A percentile compares a stretch with the other conserved stretches of the same genome.
Evolutionary conservation across 64 coral and sea anemone species (phyloP).

Genomic region (Montipora foliosa): DNA sequence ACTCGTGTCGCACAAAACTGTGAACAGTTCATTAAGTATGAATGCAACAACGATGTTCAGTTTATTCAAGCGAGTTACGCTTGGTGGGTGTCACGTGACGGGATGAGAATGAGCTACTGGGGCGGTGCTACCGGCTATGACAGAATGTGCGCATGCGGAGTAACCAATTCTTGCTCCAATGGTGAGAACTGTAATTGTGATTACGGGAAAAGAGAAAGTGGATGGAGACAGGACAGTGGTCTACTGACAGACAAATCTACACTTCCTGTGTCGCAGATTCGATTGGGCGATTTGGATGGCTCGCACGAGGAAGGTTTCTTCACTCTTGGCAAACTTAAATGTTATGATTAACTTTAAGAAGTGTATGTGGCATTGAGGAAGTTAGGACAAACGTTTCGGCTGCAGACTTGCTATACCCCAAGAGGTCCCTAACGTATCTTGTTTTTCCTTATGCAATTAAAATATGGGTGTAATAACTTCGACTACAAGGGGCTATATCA

Average conservation of each 20-base stretch:
- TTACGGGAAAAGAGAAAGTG: neutral
- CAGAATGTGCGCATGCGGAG: neutral
- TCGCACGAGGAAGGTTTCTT: too few species aligned
- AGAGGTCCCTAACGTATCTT: too few species aligned
- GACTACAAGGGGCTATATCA: too few species aligned
- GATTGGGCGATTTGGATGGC: neutral
- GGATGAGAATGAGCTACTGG: neutral
- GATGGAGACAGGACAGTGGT: slow-evolving; percentile 31
- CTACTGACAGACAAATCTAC: neutral
- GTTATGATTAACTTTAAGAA: too few species aligned
- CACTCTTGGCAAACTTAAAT: too few species aligned
- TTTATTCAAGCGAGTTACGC: slow-evolving; percentile 8
- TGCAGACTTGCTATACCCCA: too few species aligned
- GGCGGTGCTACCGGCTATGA: neutral
- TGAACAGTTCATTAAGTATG: slow-evolving; percentile 54
- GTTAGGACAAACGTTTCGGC: too few species aligned
- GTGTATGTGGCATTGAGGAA: too few species aligned
- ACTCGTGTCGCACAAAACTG: slow-evolving; percentile 36
- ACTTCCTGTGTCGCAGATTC: neutral
- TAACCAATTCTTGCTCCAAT: slow-evolving; percentile 1
- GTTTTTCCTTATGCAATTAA: too few species aligned
- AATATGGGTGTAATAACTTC: too few species aligned
- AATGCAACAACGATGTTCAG: slow-evolving; percentile 11
- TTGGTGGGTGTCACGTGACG: slow-evolving; percentile 19
- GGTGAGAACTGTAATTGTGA: slow-evolving; percentile 9